These are phyloP conservation scores for Stenolophus ochropezus DNA, from an alignment of 2,888 invertebrate genomes.

Conservation along the genomic window DNA sequence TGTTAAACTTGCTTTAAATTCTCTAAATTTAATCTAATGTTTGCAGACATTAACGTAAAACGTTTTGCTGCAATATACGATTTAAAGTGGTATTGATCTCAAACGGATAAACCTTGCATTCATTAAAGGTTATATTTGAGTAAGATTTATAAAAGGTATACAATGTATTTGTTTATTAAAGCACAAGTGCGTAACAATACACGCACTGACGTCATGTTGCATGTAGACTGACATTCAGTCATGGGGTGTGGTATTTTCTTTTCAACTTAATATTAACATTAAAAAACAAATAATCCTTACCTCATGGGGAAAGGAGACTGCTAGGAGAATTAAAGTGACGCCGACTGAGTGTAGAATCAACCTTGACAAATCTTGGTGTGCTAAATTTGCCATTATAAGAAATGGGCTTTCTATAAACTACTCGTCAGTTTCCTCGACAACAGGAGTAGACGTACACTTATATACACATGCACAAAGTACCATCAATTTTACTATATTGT, in stretches of 20 bases:
- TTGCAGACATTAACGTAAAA: no score
- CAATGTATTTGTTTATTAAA: conserved; percentile 37
- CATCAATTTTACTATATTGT: conserved; percentile 35
- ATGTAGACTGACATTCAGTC: conserved; percentile 7
- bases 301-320: conserved; percentile 8
- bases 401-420: conserved; percentile 22
- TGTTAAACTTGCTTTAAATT: background rate
- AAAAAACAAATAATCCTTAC: conserved; percentile 24
- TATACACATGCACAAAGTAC: conserved; percentile 29
- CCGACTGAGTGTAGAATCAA: conserved; percentile 24
- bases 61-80: no score
- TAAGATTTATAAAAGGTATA: background rate
- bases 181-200: conserved; percentile 34
- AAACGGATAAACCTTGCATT: background rate
- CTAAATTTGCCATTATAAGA: conserved; percentile 50
- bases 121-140: no score
- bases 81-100: background rate
- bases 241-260: conserved; percentile 44
- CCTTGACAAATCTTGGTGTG: conserved; percentile 42
- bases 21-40: background rate
- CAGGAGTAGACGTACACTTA: conserved; percentile 13
- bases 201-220: conserved; percentile 37
- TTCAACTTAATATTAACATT: conserved; percentile 1
- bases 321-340: conserved; percentile 3
- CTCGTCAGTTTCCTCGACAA: conserved; percentile 19